Base-by-base conservation (phyloP, 2,888 invertebrate species). In the Trichacis sp. region DNA sequence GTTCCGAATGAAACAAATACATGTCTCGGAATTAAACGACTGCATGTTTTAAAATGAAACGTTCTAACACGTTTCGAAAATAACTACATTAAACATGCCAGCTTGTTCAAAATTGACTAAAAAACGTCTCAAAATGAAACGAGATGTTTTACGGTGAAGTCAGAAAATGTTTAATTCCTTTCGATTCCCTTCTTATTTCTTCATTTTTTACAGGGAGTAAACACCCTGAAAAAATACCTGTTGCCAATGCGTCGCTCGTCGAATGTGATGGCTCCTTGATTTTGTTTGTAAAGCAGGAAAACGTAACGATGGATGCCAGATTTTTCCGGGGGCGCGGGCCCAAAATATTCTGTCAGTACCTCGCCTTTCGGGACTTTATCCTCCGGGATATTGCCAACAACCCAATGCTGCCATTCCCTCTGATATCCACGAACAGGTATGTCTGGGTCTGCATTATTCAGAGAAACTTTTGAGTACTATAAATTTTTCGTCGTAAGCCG, bases 371-470 rank as follows among this genome's bases (percentile, higher is more conserved):
- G 71, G 0, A 85, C 74, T 51, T 80, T 80, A 50, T 82, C 83
- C 60, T 84, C 85, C 0, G 84, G 84, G 52, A 85, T 84, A 67
- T 84, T 85, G 42, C 82, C 84, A 0, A 85, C 84, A 24, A 24
- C 62, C 85, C 85, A 85, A 47, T 85, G 85, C 11, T 79, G 77
- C 63, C 77, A 85, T 59, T 84, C 84, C 1, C 83, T 75, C 45
- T 79, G 80, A 46, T 83, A 81, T 49, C 81, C 81, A 51, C 73
- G 75, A 1, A 74, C 75, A 14, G 82, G 82, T 3, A 70, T 75
- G 55, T 84, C 84, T 1, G 82, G 81, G 76, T 84, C 84, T 84
- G 43, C 11, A 24, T 24, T 5, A 24, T 24, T 24, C 8, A 24
- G 24, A 11, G 9, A 33, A 33, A 33, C 8, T 8, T 24, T 24